Conservation (phyloP, 2,797 vertebrate species). For the Squalus acanthias region DNA sequence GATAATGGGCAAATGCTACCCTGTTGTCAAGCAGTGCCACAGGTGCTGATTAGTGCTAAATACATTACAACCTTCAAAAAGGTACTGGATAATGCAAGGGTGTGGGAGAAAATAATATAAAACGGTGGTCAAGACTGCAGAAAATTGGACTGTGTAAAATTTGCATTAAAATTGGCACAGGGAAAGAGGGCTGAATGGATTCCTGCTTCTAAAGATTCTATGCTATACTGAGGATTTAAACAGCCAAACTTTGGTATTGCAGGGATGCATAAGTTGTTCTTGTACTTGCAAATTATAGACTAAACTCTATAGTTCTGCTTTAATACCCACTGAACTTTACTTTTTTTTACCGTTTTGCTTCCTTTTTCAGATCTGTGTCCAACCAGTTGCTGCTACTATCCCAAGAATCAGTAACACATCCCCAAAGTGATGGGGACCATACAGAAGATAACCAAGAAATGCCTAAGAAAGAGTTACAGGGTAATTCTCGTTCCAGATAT, state of each 20-base stretch:
- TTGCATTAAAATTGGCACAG: not conserved
- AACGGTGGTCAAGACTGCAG: not conserved
- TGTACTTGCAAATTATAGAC: not conserved
- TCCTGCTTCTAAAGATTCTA: not conserved
- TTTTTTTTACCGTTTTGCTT: slow-evolving; percentile 18
- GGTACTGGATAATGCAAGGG: not conserved
- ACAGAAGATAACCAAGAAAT: slow-evolving; percentile 60
- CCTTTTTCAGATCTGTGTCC: slow-evolving; percentile 55
- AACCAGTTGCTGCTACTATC: slow-evolving; percentile 64
- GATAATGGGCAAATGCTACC: not conserved
- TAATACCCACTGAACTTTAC: slow-evolving; percentile 9
- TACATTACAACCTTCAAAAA: not conserved
- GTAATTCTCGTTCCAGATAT: slow-evolving; percentile 46
- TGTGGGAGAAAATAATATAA: not conserved
- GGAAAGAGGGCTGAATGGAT: not conserved
- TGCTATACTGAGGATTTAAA: not conserved
- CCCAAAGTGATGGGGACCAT: slow-evolving; percentile 55
- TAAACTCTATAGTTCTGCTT: slow-evolving; percentile 38
- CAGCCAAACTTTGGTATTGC: not conserved
- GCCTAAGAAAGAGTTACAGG: slow-evolving; percentile 65
- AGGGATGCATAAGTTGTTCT: not conserved
- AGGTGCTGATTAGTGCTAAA: not conserved
- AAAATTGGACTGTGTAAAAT: not conserved
- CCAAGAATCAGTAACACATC: slow-evolving; percentile 59
- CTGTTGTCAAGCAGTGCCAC: not conserved